Conservation (phyloP, 1,140 invertebrate species). For the Papilio helenus region DNA sequence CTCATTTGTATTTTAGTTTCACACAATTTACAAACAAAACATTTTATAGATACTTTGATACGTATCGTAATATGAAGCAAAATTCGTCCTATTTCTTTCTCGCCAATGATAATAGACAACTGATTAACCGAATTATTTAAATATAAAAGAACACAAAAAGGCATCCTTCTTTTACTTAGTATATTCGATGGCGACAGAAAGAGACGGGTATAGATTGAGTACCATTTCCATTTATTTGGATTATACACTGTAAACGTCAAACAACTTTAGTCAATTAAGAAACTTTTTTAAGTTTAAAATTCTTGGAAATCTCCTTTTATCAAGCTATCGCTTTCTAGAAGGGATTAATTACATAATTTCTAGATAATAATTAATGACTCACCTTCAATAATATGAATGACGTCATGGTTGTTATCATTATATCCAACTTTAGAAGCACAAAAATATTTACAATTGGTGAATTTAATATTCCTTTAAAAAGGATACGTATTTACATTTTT, state of each 20-base stretch:
- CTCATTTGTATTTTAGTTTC: constrained; percentile 22
- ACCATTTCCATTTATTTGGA: constrained; percentile 43
- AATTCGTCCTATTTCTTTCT: constrained; percentile 40
- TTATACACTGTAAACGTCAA: constrained; percentile 59
- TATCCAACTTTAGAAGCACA: constrained; percentile 75
- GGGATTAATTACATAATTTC: constrained; percentile 41
- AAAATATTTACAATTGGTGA: constrained; percentile 69
- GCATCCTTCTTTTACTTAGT: constrained; percentile 20
- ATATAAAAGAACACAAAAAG: constrained; percentile 17
- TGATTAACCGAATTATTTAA: constrained; percentile 34
- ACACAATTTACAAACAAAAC: constrained; percentile 37
- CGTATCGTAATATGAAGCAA: constrained; percentile 24
- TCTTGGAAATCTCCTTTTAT: constrained; percentile 49
- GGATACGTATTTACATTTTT: constrained; percentile 62
- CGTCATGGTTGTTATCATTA: constrained; percentile 83
- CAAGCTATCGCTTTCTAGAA: constrained; percentile 45
- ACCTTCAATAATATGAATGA: constrained; percentile 82
- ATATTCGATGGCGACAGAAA: constrained; percentile 43
- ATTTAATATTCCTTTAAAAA: constrained; percentile 44
- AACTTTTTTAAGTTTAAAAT: constrained; percentile 58
- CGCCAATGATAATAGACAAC: constrained; percentile 37
- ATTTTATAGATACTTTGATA: constrained; percentile 38
- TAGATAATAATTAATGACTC: constrained; percentile 53
- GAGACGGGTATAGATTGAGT: constrained; percentile 45
- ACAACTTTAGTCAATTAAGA: constrained; percentile 67